These are phyloP conservation scores for Spinus olivaceus DNA, from an alignment of 2,797 vertebrate genomes.

Conservation along the genomic window DNA sequence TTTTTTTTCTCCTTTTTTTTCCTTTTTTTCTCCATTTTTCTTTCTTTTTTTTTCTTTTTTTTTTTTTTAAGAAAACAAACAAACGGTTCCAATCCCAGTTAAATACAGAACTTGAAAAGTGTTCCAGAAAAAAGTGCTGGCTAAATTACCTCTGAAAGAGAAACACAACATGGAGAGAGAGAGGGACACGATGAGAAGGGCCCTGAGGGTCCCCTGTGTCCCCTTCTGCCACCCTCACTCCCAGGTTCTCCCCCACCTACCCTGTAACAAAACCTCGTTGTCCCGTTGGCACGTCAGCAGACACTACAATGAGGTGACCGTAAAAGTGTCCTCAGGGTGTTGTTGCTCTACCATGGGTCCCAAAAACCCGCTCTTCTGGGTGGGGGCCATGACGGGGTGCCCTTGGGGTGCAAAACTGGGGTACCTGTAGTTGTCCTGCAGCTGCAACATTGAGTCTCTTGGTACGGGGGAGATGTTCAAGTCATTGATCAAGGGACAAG, in stretches of 20 bases:
- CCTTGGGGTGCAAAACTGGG: slow-evolving; percentile 83
- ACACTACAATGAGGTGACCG: slow-evolving; percentile 98
- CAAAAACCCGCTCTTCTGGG: slow-evolving; percentile 89
- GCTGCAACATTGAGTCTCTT: slow-evolving; percentile 89
- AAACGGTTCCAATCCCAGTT: slow-evolving; percentile 62
- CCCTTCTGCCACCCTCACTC: neutral
- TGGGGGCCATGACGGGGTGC: slow-evolving; percentile 78
- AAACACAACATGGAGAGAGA: slow-evolving; percentile 4
- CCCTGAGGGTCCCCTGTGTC: neutral
- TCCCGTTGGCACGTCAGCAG: slow-evolving; percentile 79
- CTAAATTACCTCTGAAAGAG: slow-evolving; percentile 69
- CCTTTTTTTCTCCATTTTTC: accelerated
- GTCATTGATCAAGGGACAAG: slow-evolving; percentile 81
- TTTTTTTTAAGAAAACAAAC: slow-evolving; percentile 45
- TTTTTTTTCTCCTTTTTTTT: neutral
- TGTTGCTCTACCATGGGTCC: slow-evolving; percentile 95
- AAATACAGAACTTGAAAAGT: slow-evolving; percentile 72
- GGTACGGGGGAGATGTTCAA: slow-evolving; percentile 89
- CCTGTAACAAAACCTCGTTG: slow-evolving; percentile 81
- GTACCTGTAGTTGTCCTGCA: slow-evolving; percentile 93
- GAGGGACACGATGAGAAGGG: neutral
- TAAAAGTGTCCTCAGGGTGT: slow-evolving; percentile 95
- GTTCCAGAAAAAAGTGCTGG: slow-evolving; percentile 73
- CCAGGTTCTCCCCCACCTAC: slow-evolving; percentile 66
- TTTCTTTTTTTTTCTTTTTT: too few relatives aligned